phyloP scores from a whole-genome alignment of 2,888 invertebrate species.

The Limnephilus marmoratus region DNA sequence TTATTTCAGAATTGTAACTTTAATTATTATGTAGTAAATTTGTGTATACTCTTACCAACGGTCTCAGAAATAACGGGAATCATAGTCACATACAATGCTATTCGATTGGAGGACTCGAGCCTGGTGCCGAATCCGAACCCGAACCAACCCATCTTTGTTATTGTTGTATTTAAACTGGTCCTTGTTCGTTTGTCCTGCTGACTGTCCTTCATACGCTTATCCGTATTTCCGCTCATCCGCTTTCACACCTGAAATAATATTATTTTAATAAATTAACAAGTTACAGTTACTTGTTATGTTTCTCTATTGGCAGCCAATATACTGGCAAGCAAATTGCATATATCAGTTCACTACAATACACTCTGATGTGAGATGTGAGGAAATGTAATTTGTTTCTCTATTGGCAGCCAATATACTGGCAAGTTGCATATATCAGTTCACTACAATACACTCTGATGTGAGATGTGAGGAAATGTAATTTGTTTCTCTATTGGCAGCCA shows the following conservation, averaged over 20 bases:
- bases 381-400: not conserved
- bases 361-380: not conserved
- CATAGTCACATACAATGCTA: not conserved
- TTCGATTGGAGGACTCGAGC: not conserved
- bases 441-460: not conserved
- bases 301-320: not conserved
- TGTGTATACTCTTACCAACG: constrained; percentile 48
- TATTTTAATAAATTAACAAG: not conserved
- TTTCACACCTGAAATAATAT: not conserved
- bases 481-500: not conserved
- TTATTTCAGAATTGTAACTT: constrained; percentile 53
- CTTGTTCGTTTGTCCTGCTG: not conserved
- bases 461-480: no score
- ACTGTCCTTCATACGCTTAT: not conserved
- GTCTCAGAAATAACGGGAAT: not conserved
- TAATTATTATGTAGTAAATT: constrained; percentile 57
- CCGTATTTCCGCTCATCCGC: not conserved
- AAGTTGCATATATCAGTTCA: not conserved
- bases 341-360: not conserved
- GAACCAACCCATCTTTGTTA: not conserved
- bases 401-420: not conserved
- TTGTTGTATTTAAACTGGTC: constrained; percentile 1
- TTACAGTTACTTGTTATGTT: not conserved
- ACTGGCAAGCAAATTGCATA: not conserved
- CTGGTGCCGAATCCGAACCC: not conserved